Evolutionary conservation across 2,113 vertebrate species (phyloP).

Genomic region (Macheiramphus alcinus): DNA sequence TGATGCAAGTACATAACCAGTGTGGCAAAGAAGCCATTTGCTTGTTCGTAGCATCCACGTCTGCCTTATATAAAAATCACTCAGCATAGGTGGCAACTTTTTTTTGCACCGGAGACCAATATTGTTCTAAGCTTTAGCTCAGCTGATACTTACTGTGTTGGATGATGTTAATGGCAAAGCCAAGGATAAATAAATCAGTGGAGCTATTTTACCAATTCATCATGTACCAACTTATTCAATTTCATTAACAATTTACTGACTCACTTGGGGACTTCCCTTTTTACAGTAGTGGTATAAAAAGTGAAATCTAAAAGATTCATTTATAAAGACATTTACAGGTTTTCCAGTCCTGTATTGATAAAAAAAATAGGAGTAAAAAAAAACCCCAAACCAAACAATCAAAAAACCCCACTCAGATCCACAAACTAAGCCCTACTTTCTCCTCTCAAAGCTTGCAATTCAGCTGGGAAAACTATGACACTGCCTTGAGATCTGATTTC

Average conservation of each 20-base stretch:
- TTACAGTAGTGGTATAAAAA: background rate
- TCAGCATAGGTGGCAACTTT: background rate
- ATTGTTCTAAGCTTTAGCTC: background rate
- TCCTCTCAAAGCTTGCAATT: background rate
- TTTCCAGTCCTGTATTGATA: background rate
- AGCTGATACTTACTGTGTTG: background rate
- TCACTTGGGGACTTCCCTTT: background rate
- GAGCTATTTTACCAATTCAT: background rate
- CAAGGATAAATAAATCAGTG: slow-evolving; percentile 3
- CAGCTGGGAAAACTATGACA: background rate
- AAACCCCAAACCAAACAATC: background rate
- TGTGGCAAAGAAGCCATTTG: background rate
- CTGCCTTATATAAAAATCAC: background rate
- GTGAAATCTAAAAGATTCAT: background rate
- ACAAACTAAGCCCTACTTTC: background rate
- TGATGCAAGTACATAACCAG: background rate
- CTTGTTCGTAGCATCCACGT: background rate
- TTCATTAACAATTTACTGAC: slow-evolving; percentile 2
- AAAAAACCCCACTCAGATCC: rapidly evolving
- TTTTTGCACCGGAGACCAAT: background rate
- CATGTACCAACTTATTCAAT: background rate
- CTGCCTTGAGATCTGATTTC: background rate
- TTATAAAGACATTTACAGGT: background rate
- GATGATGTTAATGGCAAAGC: background rate
- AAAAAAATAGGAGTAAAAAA: background rate